Conservation (phyloP, 2,888 invertebrate genomes). For the Pardosa pseudoannulata region DNA sequence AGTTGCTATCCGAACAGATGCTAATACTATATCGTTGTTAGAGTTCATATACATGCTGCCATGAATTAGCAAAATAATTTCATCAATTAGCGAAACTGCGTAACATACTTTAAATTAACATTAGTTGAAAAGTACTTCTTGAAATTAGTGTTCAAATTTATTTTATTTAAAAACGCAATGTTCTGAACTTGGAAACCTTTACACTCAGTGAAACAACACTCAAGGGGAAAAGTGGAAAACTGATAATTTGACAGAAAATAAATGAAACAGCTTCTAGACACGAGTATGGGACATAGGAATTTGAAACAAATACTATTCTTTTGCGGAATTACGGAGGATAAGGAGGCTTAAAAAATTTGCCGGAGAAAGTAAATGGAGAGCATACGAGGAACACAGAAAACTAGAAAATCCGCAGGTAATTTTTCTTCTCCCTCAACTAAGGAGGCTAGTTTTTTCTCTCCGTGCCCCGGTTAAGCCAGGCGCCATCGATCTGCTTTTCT, state of each 20-base stretch:
- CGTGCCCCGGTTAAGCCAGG: constrained; percentile 49
- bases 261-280: neutral
- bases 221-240: no score
- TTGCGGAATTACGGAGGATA: neutral
- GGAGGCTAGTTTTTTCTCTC: constrained; percentile 1
- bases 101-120: no score
- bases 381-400: constrained; percentile 1
- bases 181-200: no score
- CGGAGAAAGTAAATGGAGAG: neutral
- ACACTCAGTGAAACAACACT: no score
- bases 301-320: neutral
- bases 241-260: neutral
- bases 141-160: no score
- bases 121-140: no score
- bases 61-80: no score
- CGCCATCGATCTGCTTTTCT: constrained; percentile 39
- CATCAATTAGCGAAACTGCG: no score
- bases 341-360: neutral
- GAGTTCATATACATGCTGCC: no score
- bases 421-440: constrained; percentile 19
- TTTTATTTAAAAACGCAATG: no score
- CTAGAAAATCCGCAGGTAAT: constrained; percentile 23
- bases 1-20: no score
- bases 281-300: neutral
- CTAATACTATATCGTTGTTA: no score